Base-by-base conservation (phyloP, 2,797 vertebrate species). In the Mus minutoides region DNA sequence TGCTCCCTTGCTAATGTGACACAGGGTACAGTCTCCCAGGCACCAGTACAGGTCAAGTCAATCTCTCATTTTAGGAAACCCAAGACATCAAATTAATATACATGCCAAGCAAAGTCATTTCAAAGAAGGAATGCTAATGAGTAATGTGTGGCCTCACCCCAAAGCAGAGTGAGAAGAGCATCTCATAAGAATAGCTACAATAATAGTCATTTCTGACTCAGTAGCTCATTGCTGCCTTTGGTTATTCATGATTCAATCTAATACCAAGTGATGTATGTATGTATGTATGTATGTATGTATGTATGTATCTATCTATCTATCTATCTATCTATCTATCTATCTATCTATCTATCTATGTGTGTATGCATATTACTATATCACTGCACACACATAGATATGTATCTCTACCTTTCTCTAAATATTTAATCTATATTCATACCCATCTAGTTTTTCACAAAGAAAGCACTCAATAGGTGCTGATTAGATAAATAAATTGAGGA, bases 41-140 rank as follows among this genome's bases (percentile, higher is more conserved):
- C 90, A 86, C 96, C 92, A 94, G 97, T 67, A 97, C 92, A 96
- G 98, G 98, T 98, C 98, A 98, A 97, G 96, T 97, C 96, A 97
- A 94, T 98, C 97, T 97, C 97, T 93, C 97, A 87, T 97, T 98
- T 98, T 98, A 98, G 98, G 98, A 98, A 98, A 98, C 95, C 96
- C 90, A 52, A 96, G 94, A 97, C 97, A 97, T 98, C 90, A 73
- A 97, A 98, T 97, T 98, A 98, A 98, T 97, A 98, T 96, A 97
- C 94, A 98, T 80, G 88, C 82, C 95, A 92, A 97, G 97, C 98
- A 98, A 98, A 98, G 96, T 97, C 96, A 98, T 97, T 98, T 98
- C 97, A 97, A 97, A 98, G 95, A 97, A 98, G 96, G 86, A 95
- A 98, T 96, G 97, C 37, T 92, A 90, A 92, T 58, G 91, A 73